Conservation (phyloP, 1,140 invertebrate species). For the Rhopalosiphum padi region DNA sequence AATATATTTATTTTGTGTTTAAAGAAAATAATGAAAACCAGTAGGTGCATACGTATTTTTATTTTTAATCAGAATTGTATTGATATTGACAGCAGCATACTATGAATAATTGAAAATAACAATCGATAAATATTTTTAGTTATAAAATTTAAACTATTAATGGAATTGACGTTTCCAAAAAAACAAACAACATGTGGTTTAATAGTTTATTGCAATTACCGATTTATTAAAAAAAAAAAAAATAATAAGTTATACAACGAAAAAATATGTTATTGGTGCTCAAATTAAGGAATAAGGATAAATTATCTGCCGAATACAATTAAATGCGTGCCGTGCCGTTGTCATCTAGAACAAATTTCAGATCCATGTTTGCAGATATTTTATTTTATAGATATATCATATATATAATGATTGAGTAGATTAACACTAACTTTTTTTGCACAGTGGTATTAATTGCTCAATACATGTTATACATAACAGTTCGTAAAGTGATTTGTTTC, state of each 20-base stretch:
- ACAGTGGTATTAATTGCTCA: neutral
- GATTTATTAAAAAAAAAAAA: neutral
- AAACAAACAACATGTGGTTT: neutral
- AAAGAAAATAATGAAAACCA: neutral
- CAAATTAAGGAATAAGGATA: no score
- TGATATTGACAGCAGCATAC: neutral
- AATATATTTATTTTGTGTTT: neutral
- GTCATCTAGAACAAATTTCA: neutral
- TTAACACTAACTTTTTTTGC: neutral
- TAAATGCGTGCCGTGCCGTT: rapidly evolving
- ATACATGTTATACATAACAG: neutral
- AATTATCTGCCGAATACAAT: neutral
- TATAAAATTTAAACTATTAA: neutral
- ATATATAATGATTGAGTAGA: neutral
- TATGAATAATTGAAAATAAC: neutral
- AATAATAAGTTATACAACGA: no score
- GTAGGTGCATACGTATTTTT: neutral
- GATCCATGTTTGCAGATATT: neutral
- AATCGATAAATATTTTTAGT: neutral
- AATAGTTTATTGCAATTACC: neutral
- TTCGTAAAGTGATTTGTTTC: neutral
- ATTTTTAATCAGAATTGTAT: neutral
- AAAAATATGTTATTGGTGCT: neutral
- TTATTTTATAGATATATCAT: neutral
- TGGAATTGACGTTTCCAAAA: neutral